phyloP scores from a whole-genome alignment of 2,797 vertebrate species.

The Gallinago solitaria region DNA sequence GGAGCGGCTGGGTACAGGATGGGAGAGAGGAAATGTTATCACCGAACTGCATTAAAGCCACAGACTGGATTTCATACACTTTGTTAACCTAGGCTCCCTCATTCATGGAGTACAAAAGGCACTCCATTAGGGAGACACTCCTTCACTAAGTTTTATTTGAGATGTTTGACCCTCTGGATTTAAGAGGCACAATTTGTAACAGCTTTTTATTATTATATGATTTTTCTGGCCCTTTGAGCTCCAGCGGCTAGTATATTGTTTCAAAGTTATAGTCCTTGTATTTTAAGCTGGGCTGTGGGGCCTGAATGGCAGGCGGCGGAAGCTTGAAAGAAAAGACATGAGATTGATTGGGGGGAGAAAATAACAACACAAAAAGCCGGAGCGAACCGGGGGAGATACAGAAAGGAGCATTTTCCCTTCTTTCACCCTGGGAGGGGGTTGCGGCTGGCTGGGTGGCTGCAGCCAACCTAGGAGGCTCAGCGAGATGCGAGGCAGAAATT shows the following conservation, averaged over 20 bases:
- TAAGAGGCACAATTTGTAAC: constrained; percentile 75
- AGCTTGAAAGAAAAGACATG: constrained; percentile 62
- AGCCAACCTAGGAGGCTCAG: constrained; percentile 49
- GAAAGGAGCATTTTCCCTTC: constrained; percentile 16
- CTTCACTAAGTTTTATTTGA: constrained; percentile 77
- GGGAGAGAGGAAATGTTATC: constrained; percentile 77
- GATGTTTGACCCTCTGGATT: constrained; percentile 73
- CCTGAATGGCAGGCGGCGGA: constrained; percentile 63
- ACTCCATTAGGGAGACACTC: constrained; percentile 72
- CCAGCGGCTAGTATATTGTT: constrained; percentile 68
- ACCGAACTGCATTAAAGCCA: constrained; percentile 72
- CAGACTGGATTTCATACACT: constrained; percentile 71
- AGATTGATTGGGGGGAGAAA: constrained; percentile 59
- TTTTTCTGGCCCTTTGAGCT: constrained; percentile 74
- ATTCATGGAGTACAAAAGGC: constrained; percentile 77
- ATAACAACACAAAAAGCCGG: constrained; percentile 49
- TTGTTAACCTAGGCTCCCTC: constrained; percentile 73
- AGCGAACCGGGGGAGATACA: neutral
- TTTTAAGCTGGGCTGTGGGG: constrained; percentile 59
- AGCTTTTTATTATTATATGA: constrained; percentile 78
- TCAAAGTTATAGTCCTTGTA: constrained; percentile 67
- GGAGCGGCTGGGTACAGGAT: constrained; percentile 73
- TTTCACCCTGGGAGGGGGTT: constrained; percentile 9
- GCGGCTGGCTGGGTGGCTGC: constrained; percentile 46
- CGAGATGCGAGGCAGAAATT: constrained; percentile 70